Percentiles rank a stretch among this genome's conserved stretches.
Evolutionary conservation across 2,888 invertebrate species (phyloP).

Genomic region (Gymnosoma rotundatum): DNA sequence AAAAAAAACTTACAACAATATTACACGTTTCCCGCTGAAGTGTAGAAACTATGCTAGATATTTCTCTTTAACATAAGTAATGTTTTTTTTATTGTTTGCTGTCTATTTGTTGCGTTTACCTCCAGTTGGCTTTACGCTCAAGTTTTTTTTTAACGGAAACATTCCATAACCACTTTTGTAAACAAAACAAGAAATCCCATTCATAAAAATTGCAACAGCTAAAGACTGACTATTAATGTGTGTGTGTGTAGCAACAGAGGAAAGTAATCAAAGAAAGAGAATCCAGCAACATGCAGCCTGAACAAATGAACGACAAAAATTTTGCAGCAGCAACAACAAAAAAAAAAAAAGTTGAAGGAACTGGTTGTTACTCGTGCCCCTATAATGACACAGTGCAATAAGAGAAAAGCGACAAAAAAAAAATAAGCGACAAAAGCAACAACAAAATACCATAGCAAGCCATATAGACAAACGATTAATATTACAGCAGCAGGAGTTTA

Average conservation of each 20-base stretch:
- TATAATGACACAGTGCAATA: slow-evolving; percentile 57
- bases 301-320: slow-evolving; percentile 49
- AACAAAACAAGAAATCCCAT: slow-evolving; percentile 70
- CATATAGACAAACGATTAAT: slow-evolving; percentile 44
- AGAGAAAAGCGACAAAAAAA: slow-evolving; percentile 38
- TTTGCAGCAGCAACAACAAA: slow-evolving; percentile 1
- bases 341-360: slow-evolving; percentile 35
- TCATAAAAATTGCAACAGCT: slow-evolving; percentile 68
- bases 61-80: slow-evolving; percentile 58
- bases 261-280: slow-evolving; percentile 63
- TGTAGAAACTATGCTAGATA: slow-evolving; percentile 64
- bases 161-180: slow-evolving; percentile 70
- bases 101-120: slow-evolving; percentile 34
- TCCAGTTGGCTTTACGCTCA: slow-evolving; percentile 58
- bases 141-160: slow-evolving; percentile 69
- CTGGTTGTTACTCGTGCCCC: slow-evolving; percentile 65
- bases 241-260: slow-evolving; percentile 49
- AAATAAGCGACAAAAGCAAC: background rate
- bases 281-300: slow-evolving; percentile 49
- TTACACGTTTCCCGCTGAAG: slow-evolving; percentile 45
- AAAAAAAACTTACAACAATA: slow-evolving; percentile 36
- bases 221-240: background rate
- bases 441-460: slow-evolving; percentile 36
- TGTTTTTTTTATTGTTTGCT: slow-evolving; percentile 25
- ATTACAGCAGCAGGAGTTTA: slow-evolving; percentile 30